Base-by-base conservation (phyloP, 2,113 vertebrate species). In the Pseudopodoces humilis region DNA sequence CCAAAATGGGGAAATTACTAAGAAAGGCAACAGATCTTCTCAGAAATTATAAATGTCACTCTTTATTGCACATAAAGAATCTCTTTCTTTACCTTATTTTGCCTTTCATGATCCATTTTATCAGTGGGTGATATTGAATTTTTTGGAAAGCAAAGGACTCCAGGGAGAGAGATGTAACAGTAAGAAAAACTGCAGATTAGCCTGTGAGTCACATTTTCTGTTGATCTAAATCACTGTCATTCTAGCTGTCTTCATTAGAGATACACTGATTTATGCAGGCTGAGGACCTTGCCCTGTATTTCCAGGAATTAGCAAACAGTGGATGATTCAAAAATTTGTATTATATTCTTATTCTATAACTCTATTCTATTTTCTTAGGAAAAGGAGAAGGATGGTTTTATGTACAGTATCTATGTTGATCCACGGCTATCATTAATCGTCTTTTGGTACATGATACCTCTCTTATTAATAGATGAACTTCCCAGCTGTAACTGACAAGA, bases 381-480 rank as follows among this genome's bases (percentile, higher is more conserved):
- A 55, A 12, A 81, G 41, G 6, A 77, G 58, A 27, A 74, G 17
- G 53, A 76, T 20, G 33, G 28, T 31, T 90, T 88, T 77, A 44
- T 17, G 44, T 88, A 67, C 56, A 80, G 78, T 30, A 65, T 55
- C 50, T 74, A 7, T 44, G 41, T 53, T 95, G 71, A 83, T 96
- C 91, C 67, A 91, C 44, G 35, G 58, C 92, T 58, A 93, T 84
- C 83, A 88, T 96, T 94, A 92, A 93, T 94, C 0, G 47, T 88
- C 69, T 92, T 95, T 92, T 83, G 53, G 82, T 95, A 92, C 83
- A 80, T 56, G 83, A 84, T 80, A 84, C 35, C 52, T 86, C 80
- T 94, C 67, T 79, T 95, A 94, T 95, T 95, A 97, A 95, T 90
- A 95, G 93, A 94, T 91, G 65, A 96, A 94, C 80, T 96, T 95